These are phyloP conservation scores for Ichneumoninae sp. DNA, from an alignment of 2,888 invertebrate genomes.

Conservation along the genomic window DNA sequence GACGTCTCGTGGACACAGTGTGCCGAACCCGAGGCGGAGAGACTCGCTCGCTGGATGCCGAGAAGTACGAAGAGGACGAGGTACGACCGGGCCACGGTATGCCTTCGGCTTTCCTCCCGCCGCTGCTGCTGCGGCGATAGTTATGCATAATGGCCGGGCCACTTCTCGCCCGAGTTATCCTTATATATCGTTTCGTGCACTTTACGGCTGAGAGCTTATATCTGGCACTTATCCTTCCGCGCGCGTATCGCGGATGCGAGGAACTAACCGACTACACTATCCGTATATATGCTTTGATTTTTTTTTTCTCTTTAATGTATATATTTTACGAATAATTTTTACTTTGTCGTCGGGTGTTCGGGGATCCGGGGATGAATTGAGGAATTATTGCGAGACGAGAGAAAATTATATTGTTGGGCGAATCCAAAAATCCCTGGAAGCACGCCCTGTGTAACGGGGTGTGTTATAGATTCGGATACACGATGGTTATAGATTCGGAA, in stretches of 20 bases:
- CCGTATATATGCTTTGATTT: constrained; percentile 6
- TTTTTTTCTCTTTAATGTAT: neutral
- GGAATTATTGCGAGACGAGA: neutral
- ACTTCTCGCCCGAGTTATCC: constrained; percentile 64
- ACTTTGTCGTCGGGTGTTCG: neutral
- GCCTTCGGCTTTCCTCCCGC: constrained; percentile 18
- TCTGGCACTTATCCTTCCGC: neutral
- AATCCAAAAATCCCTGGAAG: no score
- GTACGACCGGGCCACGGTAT: constrained; percentile 4
- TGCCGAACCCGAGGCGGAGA: neutral
- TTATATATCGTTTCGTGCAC: constrained; percentile 66
- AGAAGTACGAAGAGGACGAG: constrained; percentile 16
- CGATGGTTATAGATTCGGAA: no score
- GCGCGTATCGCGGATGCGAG: constrained; percentile 2
- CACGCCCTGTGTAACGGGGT: no score
- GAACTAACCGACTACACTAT: neutral
- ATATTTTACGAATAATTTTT: neutral
- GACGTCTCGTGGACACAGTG: constrained; percentile 31
- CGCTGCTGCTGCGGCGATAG: constrained; percentile 26
- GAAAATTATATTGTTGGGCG: neutral
- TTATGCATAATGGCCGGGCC: constrained; percentile 64
- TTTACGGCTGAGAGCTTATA: constrained; percentile 65
- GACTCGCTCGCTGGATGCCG: neutral
- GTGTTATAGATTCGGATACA: no score
- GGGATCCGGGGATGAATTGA: neutral